Evolutionary conservation across 2,113 vertebrate species (phyloP).

Genomic region (Hymenochirus boettgeri): DNA sequence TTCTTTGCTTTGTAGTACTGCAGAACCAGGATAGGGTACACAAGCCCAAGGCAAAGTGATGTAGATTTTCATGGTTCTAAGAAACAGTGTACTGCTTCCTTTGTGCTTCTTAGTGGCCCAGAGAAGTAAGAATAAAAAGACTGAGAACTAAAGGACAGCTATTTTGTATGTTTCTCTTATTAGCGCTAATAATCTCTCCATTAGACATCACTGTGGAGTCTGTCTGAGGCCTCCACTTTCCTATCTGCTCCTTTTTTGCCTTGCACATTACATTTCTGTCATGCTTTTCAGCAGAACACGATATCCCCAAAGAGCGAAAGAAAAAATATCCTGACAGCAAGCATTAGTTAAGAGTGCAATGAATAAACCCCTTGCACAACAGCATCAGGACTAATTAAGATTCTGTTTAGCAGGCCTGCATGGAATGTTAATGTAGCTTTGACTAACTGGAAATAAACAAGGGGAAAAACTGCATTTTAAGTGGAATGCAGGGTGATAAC

Average conservation of each 20-base stretch:
- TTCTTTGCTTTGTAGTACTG: too few relatives aligned
- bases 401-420: slow-evolving; percentile 69
- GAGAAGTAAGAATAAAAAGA: slow-evolving; percentile 35
- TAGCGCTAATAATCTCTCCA: slow-evolving; percentile 56
- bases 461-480: slow-evolving; percentile 61
- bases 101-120: slow-evolving; percentile 1
- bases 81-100: too few relatives aligned
- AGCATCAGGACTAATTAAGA: slow-evolving; percentile 75
- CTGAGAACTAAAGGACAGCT: slow-evolving; percentile 39
- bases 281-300: slow-evolving; percentile 60
- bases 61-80: too few relatives aligned
- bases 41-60: too few relatives aligned
- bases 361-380: slow-evolving; percentile 67
- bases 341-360: slow-evolving; percentile 61
- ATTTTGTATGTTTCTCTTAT: slow-evolving; percentile 46
- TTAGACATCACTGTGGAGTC: slow-evolving; percentile 61
- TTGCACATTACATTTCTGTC: slow-evolving; percentile 61
- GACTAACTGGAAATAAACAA: slow-evolving; percentile 61
- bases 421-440: slow-evolving; percentile 75
- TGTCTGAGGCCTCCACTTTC: slow-evolving; percentile 49
- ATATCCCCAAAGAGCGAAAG: slow-evolving; percentile 62
- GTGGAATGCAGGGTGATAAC: slow-evolving; percentile 70
- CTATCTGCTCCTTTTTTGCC: slow-evolving; percentile 45
- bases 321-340: slow-evolving; percentile 60
- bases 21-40: too few relatives aligned